Evolutionary conservation across 2,888 invertebrate genomes (phyloP), one percentile per base, ranked within the genome.

Genomic region (Sturmia bella): DNA sequence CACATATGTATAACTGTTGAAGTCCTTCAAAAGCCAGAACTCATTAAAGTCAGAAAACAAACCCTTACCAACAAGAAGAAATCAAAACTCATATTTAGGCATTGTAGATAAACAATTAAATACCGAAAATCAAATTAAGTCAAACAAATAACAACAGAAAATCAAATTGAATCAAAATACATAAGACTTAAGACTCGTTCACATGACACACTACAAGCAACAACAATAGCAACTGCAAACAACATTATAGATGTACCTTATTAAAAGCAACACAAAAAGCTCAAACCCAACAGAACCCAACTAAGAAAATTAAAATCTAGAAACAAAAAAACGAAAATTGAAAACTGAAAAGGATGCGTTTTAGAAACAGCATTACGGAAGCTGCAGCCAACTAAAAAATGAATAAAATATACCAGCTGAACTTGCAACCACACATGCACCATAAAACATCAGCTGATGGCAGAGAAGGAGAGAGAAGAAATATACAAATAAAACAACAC

Each of bases 201-300:
- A 13, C 12, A 19, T 17, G 17, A 41, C 39, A 64, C 32, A 48
- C 3, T 45, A 5, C 19, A 12, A 3, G 7, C 12, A 21, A 9
- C 6, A 32, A 4, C 13, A 32, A 37, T 24, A 76, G 48, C 7
- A 56, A 39, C 11, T 50, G 72, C 12, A 63, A 50, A 66, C 17
- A 57, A 68, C 17, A 61, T 69, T 69, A 45, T 57, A 78, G 50
- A 66, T 72, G 77, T 77, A 77, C 64, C 63, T 78, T 43, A 78
- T 50, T 21, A 32, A 72, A 52, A 52, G 19, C 50, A 61, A 61
- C 24, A 63, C 17, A 45, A 52, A 3, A 50, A 64, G 19, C 19
- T 11, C 32, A 76, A 61, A 1, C 27, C 37, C 37, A 41, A 57
- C 39, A 41, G 17, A 39, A 50, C 7, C 41, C 27, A 61, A 59